phyloP scores from a whole-genome alignment of 1,140 invertebrate genomes.

The Plodia interpunctella region DNA sequence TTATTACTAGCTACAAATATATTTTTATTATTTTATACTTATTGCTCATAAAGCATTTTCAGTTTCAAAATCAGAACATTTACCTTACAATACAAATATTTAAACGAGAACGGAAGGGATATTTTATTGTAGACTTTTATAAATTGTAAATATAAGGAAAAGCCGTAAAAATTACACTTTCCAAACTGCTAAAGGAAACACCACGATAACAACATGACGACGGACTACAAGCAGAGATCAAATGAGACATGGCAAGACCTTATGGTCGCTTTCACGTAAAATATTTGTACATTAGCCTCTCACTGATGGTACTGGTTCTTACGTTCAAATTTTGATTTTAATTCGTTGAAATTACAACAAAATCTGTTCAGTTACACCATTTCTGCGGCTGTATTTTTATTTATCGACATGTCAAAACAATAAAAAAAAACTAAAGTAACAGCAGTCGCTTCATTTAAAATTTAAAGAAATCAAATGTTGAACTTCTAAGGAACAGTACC shows the following conservation, averaged over 20 bases:
- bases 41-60: slow-evolving; percentile 26
- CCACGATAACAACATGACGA: slow-evolving; percentile 29
- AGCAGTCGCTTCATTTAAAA: too few species aligned
- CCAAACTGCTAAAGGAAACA: slow-evolving; percentile 37
- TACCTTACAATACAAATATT: slow-evolving; percentile 34
- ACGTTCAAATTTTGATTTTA: slow-evolving; percentile 8
- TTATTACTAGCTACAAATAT: slow-evolving; percentile 36
- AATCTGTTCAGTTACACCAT: too few species aligned
- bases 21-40: slow-evolving; percentile 29
- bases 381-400: too few species aligned
- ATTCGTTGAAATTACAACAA: too few species aligned
- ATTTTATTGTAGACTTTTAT: slow-evolving; percentile 28
- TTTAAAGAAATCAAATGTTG: not conserved
- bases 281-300: slow-evolving; percentile 68
- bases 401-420: too few species aligned
- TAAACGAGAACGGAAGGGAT: slow-evolving; percentile 29
- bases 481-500: slow-evolving; percentile 49
- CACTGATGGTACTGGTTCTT: slow-evolving; percentile 48
- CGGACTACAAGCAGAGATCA: slow-evolving; percentile 67
- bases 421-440: too few species aligned
- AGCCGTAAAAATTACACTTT: slow-evolving; percentile 21
- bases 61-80: slow-evolving; percentile 33
- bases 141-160: slow-evolving; percentile 28
- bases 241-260: slow-evolving; percentile 64
- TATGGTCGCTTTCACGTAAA: slow-evolving; percentile 46